Evolutionary conservation across 2,797 vertebrate species (phyloP).

Genomic region (Phyllotis vaccarum): DNA sequence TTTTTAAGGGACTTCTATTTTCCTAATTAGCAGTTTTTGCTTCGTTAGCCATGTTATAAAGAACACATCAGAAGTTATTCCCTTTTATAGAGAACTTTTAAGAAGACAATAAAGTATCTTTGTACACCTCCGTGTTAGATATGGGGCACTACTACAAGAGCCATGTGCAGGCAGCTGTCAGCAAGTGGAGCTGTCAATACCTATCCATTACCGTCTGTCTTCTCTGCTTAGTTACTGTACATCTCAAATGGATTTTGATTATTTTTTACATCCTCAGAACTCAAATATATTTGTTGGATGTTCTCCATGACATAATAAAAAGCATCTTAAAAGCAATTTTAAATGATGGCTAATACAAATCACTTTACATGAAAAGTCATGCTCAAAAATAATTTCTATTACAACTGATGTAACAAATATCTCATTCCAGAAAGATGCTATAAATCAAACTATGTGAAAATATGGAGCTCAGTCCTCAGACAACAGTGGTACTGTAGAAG

Average conservation of each 20-base stretch:
- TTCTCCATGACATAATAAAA: constrained; percentile 84
- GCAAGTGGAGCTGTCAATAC: constrained; percentile 72
- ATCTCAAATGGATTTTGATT: constrained; percentile 80
- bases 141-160: background rate
- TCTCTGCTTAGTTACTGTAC: constrained; percentile 62
- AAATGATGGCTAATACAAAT: constrained; percentile 81
- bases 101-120: constrained; percentile 32
- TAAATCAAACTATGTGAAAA: constrained; percentile 58
- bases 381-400: constrained; percentile 75
- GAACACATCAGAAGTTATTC: background rate
- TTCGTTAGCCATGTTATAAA: constrained; percentile 41
- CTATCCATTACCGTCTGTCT: constrained; percentile 74
- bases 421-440: constrained; percentile 36
- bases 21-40: constrained; percentile 49
- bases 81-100: constrained; percentile 7
- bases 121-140: constrained; percentile 15
- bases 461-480: background rate
- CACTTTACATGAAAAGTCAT: constrained; percentile 66
- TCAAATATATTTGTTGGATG: constrained; percentile 80
- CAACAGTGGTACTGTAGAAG: background rate
- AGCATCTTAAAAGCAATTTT: constrained; percentile 83
- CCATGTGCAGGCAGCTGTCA: constrained; percentile 67
- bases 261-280: constrained; percentile 76
- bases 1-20: constrained; percentile 24
- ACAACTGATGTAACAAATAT: constrained; percentile 46